These are phyloP conservation scores for Haemorhous mexicanus DNA, from an alignment of 2,113 vertebrate species.

Conservation along the genomic window DNA sequence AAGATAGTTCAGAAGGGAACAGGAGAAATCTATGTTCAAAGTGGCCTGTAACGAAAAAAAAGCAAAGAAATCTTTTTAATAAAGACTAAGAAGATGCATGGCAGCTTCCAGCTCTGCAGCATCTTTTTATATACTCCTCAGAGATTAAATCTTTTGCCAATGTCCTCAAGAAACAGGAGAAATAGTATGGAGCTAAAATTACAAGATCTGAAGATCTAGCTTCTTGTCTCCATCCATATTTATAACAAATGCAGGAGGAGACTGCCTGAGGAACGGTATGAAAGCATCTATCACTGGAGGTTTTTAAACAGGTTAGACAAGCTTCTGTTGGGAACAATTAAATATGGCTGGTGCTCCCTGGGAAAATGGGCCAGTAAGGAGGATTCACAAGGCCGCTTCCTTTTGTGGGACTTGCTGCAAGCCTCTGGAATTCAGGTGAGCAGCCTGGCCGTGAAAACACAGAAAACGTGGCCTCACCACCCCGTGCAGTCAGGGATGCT, in stretches of 20 bases:
- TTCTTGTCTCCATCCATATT: background rate
- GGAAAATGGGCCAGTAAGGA: background rate
- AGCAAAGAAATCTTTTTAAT: background rate
- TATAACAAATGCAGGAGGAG: background rate
- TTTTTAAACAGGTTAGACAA: background rate
- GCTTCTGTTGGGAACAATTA: background rate
- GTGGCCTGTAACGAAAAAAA: background rate
- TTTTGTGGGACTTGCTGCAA: fast-evolving
- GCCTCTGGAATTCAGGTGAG: background rate
- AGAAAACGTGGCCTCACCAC: fast-evolving
- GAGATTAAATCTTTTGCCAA: background rate
- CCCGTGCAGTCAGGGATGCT: fast-evolving
- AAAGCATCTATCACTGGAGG: background rate
- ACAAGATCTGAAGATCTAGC: background rate
- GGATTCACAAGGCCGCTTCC: background rate
- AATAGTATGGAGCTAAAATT: background rate
- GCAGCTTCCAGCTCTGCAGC: background rate
- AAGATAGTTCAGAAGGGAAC: background rate
- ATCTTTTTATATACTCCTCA: background rate
- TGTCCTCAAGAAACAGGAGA: background rate
- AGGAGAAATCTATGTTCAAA: background rate
- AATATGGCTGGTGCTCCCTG: background rate
- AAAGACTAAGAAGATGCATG: background rate
- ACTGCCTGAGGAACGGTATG: background rate
- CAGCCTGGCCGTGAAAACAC: background rate